Conservation (phyloP, 2,888 invertebrate species). For the Xylophagus ater region DNA sequence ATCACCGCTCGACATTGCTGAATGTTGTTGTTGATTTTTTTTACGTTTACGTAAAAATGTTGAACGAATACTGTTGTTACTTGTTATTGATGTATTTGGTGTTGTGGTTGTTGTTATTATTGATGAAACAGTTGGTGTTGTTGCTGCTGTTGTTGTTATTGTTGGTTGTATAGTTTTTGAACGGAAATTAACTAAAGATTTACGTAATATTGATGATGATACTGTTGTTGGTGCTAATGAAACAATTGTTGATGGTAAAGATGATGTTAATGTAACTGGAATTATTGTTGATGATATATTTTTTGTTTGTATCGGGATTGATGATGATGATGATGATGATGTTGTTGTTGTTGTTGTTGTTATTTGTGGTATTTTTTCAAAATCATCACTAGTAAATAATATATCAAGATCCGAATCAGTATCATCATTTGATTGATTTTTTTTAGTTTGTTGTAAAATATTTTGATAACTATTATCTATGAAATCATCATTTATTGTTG, state of each 20-base stretch:
- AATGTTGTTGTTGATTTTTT: slow-evolving; percentile 19
- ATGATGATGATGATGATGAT: neutral
- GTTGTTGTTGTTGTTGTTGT: neutral
- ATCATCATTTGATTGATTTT: no score
- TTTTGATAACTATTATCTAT: no score
- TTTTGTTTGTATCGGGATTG: neutral
- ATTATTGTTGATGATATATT: neutral
- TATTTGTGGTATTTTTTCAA: neutral
- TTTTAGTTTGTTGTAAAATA: no score
- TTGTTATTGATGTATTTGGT: slow-evolving; percentile 3
- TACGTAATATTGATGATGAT: slow-evolving; percentile 25
- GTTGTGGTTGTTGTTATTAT: neutral
- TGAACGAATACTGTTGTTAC: slow-evolving; percentile 18
- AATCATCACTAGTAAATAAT: neutral
- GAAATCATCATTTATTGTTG: no score
- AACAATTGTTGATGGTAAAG: no score
- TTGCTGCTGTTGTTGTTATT: neutral
- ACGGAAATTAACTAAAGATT: slow-evolving; percentile 31
- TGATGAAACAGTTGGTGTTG: neutral
- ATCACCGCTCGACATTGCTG: slow-evolving; percentile 7
- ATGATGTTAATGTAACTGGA: no score
- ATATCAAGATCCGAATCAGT: neutral
- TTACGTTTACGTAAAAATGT: slow-evolving; percentile 28
- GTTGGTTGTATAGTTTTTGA: no score
- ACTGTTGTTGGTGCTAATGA: slow-evolving; percentile 21